phyloP scores from a whole-genome alignment of 2,113 vertebrate species.

The Tragelaphus strepsiceros region DNA sequence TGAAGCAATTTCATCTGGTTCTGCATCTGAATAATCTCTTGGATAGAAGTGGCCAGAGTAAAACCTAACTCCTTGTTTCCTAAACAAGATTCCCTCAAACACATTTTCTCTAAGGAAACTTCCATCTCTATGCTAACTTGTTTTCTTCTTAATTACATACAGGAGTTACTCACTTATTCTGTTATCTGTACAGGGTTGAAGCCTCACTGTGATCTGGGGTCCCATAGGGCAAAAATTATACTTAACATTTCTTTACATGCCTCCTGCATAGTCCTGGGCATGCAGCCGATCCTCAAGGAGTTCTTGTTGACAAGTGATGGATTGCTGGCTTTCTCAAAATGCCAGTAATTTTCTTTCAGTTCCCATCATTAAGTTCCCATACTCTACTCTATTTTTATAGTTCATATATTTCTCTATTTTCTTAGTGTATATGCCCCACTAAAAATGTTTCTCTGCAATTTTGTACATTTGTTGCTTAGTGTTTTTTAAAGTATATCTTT shows the following conservation, averaged over 20 bases:
- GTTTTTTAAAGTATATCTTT: not conserved
- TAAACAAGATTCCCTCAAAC: not conserved
- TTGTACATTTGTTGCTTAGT: not conserved
- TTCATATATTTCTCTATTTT: not conserved
- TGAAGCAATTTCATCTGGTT: not conserved
- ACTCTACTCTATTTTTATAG: not conserved
- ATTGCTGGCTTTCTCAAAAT: not conserved
- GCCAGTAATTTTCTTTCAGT: not conserved
- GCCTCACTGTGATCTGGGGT: not conserved
- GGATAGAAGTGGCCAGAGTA: not conserved
- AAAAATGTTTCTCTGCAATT: not conserved
- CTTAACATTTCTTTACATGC: not conserved
- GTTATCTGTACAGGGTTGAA: not conserved
- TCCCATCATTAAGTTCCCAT: not conserved
- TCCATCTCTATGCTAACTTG: not conserved
- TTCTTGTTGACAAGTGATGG: not conserved
- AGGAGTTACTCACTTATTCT: not conserved
- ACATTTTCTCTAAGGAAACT: not conserved
- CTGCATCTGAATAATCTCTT: not conserved
- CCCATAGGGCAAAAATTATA: not conserved
- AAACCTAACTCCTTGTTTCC: not conserved
- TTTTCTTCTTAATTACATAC: not conserved
- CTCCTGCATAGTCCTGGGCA: not conserved
- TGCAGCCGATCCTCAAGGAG: not conserved
- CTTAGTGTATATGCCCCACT: not conserved